Base-by-base conservation (phyloP, 2,113 vertebrate species). In the Archocentrus centrarchus region DNA sequence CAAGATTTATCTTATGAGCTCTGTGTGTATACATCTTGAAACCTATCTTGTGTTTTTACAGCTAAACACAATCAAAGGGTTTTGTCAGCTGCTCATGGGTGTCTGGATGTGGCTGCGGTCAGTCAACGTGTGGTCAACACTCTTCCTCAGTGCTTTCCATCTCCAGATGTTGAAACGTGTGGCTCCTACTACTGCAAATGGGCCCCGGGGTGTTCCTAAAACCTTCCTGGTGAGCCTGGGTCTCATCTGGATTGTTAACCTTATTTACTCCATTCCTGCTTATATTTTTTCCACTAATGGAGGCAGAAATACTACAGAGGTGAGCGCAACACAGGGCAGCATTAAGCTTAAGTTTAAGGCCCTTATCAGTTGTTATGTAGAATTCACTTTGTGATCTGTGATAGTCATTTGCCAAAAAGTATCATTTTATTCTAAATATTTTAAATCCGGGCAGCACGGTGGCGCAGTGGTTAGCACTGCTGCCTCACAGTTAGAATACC, bases 91-190 rank as follows among this genome's bases (percentile, higher is more conserved):
- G n/a, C 91, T 97, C 83, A 97, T 97, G 96, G 96, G 94, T 3
- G 2, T 96, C 20, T 97, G 96, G 95, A 94, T 97, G 84, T 96
- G 96, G 95, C 85, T 97, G 27, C 95, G 96, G 27, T 94, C 94
- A 0, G 95, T 93, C 57, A 96, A 96, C 3, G 95, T 96, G n/a
- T 97, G 96, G 96, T 96, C 95, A 0, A 96, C 95, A 1, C 89
- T 96, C 24, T 96, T 92, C 73, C 95, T 97, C 78, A 97, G 96
- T 9, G 92, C 89, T 0, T 97, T 97, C 70, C 96, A 97, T 83
- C 92, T 96, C 27, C 93, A 96, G 77, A 96, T 95, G 1, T 77
- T 97, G 62, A 93, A 93, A 30, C 94, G 96, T 0, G 82, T 95
- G 75, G 62, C 93, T 47, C 94, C 95, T 2, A 6, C 57, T 3